Conservation (phyloP, 2,113 vertebrate genomes). For the Myotis brandtii region DNA sequence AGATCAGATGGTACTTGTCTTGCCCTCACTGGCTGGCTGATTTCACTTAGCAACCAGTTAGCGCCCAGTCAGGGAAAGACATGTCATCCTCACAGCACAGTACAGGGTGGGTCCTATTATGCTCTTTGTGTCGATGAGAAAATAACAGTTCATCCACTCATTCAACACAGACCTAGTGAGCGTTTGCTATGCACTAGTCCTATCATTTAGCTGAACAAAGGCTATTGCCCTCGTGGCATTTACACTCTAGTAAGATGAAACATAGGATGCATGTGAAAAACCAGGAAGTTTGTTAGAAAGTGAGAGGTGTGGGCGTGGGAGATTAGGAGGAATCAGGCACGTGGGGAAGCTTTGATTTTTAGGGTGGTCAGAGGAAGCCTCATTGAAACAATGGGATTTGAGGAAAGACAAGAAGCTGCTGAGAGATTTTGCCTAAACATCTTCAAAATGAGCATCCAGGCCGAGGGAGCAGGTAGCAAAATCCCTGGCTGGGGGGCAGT, state of each 20-base stretch:
- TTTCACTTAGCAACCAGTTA: neutral
- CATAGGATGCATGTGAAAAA: neutral
- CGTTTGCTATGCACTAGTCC: neutral
- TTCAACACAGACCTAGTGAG: neutral
- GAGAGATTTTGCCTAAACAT: neutral
- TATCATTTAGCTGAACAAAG: neutral
- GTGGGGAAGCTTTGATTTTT: neutral
- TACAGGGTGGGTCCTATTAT: neutral
- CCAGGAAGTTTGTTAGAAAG: neutral
- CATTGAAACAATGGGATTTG: neutral
- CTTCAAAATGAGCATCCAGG: neutral
- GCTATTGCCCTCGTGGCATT: neutral
- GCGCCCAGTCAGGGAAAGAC: neutral
- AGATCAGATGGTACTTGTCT: neutral
- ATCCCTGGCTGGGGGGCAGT: accelerated
- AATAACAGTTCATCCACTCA: neutral
- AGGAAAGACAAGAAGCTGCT: neutral
- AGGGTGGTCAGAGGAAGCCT: neutral
- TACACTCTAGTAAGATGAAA: neutral
- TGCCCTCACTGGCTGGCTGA: neutral
- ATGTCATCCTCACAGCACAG: neutral
- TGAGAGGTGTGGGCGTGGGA: neutral
- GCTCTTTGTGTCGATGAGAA: neutral
- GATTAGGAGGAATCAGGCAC: neutral
- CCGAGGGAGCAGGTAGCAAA: neutral